Conservation (phyloP, 2,797 vertebrate species). For the Hyperoplus lanceolatus region DNA sequence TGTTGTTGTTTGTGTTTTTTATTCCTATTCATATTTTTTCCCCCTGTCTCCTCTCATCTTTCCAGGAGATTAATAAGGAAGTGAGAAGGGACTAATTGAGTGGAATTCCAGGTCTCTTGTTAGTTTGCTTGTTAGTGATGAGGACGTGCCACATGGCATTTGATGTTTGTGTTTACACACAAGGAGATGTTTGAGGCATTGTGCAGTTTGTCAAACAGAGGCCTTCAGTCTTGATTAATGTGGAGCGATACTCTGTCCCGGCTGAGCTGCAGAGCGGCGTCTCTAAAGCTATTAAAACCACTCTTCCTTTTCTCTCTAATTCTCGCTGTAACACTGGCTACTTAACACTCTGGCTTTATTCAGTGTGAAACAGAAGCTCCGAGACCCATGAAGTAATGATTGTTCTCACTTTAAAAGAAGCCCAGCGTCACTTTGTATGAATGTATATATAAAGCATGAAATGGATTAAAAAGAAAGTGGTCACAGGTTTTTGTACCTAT, state of each 20-base stretch:
- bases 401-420: constrained; percentile 66
- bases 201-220: constrained; percentile 73
- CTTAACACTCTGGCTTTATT: constrained; percentile 65
- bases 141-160: constrained; percentile 81
- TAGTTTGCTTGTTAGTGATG: constrained; percentile 82
- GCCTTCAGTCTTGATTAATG: constrained; percentile 79
- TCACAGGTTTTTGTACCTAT: constrained; percentile 66
- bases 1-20: constrained; percentile 64
- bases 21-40: constrained; percentile 50
- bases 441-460: constrained; percentile 58
- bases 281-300: constrained; percentile 54
- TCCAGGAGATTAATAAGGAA: constrained; percentile 82
- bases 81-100: constrained; percentile 83
- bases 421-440: constrained; percentile 57
- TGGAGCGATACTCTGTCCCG: constrained; percentile 59
- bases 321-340: constrained; percentile 64
- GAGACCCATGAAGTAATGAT: constrained; percentile 57
- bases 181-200: constrained; percentile 71
- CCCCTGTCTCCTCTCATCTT: constrained; percentile 73
- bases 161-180: constrained; percentile 82
- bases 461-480: constrained; percentile 65
- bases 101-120: constrained; percentile 82
- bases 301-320: constrained; percentile 56
- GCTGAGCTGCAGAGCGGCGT: constrained; percentile 48
- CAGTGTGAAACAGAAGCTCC: constrained; percentile 55